Evolutionary conservation across 2,797 vertebrate genomes (phyloP), one percentile per base, ranked within the genome.

Genomic region (Pseudocheirus occidentalis): DNA sequence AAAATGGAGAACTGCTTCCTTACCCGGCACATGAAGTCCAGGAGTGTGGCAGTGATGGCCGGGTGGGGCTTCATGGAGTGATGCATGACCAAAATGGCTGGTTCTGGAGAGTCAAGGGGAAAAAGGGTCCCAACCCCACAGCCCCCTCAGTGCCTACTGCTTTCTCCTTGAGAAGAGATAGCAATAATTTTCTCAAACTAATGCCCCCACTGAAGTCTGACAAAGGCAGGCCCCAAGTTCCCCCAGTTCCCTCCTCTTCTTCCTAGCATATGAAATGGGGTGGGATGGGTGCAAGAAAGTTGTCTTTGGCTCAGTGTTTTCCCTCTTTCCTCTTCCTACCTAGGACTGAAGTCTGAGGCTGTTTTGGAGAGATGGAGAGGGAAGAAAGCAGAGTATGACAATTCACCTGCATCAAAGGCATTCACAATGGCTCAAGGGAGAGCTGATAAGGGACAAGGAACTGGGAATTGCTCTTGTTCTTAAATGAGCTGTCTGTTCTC

Each of bases 41-140:
- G 99, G 96, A 99, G 99, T 0, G 99, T 99, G 97, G 99, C 99
- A 0, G 99, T 99, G 99, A 99, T 99, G 97, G 99, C 99, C 16
- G 99, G 99, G 97, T 99, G 99, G 31, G 99, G 99, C 97, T 99
- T 99, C 99, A 99, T 99, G 97, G 99, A 99, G 98, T 99, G 99
- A 95, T 99, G 99, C 99, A 99, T 99, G 97, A 99, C 99, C 96
- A 99, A 98, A 97, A 99, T 99, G 95, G 99, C 99, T 0, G 99
- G 99, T 31, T 99, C 99, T 99, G 98, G 31, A 94, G 46, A 95
- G 34, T 27, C 1, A 81, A 7, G 1, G 5, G 57, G 40, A 50
- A 62, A 66, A 93, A 95, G 29, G 29, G 14, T 21, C 73, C 54
- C 89, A 40, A 27, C 7, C 81, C 73, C 1, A 18, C 81, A 58